Evolutionary conservation across 2,797 vertebrate genomes (phyloP), one percentile per base, ranked within the genome.

Genomic region (Falco cherrug): DNA sequence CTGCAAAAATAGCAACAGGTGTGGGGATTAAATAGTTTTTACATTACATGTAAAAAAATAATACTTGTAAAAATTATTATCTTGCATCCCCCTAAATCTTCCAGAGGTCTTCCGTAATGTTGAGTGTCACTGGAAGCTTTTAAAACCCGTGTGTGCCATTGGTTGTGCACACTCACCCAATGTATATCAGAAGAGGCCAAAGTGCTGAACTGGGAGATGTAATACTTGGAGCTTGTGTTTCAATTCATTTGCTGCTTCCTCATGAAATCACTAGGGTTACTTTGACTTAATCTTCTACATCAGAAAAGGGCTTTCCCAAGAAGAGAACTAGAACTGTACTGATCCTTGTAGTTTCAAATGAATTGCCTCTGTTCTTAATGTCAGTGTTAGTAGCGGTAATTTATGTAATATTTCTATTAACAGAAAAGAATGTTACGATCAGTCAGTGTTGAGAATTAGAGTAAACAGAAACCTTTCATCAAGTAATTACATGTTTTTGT

Each of bases 391-490:
- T 64, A 57, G 16, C 21, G 79, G 63, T 67, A 74, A 73, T 93
- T 89, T 83, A n/a, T 1, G 0, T 41, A 56, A 14, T 26, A 68
- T 80, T 93, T 95, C 31, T 67, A 22, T 84, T 19, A 73, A 43
- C 26, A 73, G 31, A 57, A 70, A 79, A 68, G 8, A 67, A 51
- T 4, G 1, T n/a, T 47, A 86, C 13, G 19, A 88, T 59, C 29
- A 63, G 50, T 74, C 35, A 61, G 11, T 64, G 13, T 13, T 60
- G 60, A 87, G 63, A 95, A 47, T 50, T 54, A 47, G 54, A 60
- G 47, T 76, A 82, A 97, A 57, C 16, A 94, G 28, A 92, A 88
- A 79, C 64, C 26, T 61, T 92, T 79, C 67, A 33, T 16, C 43
- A 11, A 78, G 37, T 19, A 90, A 65, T 82, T 82, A 56, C 1